Evolutionary conservation across 2,797 vertebrate species (phyloP), one percentile per base, ranked within the genome.

Genomic region (Poecilia velifera): DNA sequence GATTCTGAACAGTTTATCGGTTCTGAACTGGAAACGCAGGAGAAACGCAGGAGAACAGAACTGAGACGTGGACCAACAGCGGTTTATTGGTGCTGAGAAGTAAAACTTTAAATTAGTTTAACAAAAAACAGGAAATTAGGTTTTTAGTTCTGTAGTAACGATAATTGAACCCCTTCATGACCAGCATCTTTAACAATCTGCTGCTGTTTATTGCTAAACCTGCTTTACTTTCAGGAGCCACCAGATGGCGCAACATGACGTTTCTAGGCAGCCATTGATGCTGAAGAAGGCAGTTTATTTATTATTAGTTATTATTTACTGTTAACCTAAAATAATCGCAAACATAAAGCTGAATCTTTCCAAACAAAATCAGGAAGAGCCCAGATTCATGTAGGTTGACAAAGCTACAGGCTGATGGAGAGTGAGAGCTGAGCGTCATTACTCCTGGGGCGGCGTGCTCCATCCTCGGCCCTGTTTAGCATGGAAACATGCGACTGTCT

Each of bases 371-470:
- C 28, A 7, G 0, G 6, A 78, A 41, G 2, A 45, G 55, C 45
- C 34, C n/a, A 39, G 57, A 14, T 73, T 73, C 20, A 12, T 49
- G 76, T 81, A 76, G 76, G 75, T 84, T 82, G 77, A 78, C 72
- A 74, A 89, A 86, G 90, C 87, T 91, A 90, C 82, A 82, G 75
- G 75, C 41, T 86, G 76, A 82, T 83, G 64, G 34, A 76, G 75
- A 51, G 18, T 22, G 20, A 22, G 20, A 22, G 20, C 49, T 22
- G 49, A 36, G 59, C 12, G 53, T 72, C 83, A 83, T 85, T 74
- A 74, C 79, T 85, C 76, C 25, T 74, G 31, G 66, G 36, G 51
- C 88, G 64, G 74, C 73, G 76, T 25, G 14, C 76, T 64, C 36
- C 57, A 49, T 59, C 68, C 36, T 49, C n/a, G 7, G 68, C 13